Conservation (phyloP, 2,113 vertebrate species). For the Pterocles gutturalis region DNA sequence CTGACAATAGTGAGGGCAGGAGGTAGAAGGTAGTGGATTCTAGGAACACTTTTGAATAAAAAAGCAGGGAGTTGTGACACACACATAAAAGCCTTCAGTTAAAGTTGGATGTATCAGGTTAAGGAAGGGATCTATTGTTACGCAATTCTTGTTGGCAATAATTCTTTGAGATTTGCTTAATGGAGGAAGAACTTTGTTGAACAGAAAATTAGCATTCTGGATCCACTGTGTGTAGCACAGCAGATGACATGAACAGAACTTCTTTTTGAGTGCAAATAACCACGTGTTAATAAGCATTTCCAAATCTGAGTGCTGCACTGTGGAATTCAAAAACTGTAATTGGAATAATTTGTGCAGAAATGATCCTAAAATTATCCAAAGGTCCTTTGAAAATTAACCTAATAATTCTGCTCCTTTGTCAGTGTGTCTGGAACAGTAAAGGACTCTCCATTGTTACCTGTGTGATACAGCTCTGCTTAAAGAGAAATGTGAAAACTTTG, state of each 20-base stretch:
- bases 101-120: not conserved
- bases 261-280: not conserved
- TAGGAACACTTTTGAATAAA: not conserved
- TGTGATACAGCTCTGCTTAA: not conserved
- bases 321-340: not conserved
- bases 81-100: not conserved
- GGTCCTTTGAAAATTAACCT: not conserved
- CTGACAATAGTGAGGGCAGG: not conserved
- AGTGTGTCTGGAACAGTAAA: not conserved
- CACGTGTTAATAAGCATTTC: not conserved
- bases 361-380: not conserved
- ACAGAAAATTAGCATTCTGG: not conserved
- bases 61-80: not conserved
- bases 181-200: not conserved
- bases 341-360: not conserved
- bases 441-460: not conserved
- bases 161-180: not conserved
- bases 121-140: not conserved
- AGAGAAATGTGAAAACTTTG: not conserved
- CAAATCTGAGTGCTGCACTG: not conserved
- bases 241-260: not conserved
- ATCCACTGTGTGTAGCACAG: not conserved
- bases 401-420: not conserved
- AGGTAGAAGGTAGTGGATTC: not conserved
- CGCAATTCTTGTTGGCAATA: not conserved